Percentiles rank a stretch among this genome's conserved stretches.
Conservation (phyloP, 2,888 invertebrate species). For the Cephus nigrinus region DNA sequence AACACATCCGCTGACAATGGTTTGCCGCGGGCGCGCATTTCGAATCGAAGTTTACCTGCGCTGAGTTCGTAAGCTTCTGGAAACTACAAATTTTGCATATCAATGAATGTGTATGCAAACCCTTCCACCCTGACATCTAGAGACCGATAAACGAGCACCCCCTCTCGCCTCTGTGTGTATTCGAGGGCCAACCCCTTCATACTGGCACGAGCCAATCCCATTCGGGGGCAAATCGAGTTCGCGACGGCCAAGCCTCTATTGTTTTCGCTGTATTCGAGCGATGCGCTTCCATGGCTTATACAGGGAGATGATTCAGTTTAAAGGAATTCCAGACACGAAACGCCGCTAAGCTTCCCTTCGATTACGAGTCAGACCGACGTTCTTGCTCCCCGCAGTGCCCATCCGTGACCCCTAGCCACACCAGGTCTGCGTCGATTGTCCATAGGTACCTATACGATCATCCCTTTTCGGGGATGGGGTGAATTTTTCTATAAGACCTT, state of each 20-base stretch:
- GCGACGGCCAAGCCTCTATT: neutral
- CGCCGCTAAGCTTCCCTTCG: neutral
- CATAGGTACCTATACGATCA: neutral
- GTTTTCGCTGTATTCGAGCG: neutral
- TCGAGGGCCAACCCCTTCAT: neutral
- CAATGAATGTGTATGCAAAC: constrained; percentile 47
- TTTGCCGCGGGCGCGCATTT: neutral
- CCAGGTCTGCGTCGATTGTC: neutral
- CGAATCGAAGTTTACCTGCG: constrained; percentile 44
- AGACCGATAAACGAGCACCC: neutral
- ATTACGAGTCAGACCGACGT: neutral
- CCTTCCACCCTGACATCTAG: neutral
- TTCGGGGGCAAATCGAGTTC: neutral
- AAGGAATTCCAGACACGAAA: neutral
- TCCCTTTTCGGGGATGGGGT: neutral
- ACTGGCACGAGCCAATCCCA: neutral
- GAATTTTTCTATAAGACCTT: neutral
- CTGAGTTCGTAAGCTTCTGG: constrained; percentile 38
- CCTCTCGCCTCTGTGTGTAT: neutral
- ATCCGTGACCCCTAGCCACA: neutral
- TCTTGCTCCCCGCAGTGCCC: neutral
- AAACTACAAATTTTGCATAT: constrained; percentile 57
- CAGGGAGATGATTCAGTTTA: neutral
- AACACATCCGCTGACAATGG: neutral
- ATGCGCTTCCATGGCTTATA: neutral